Conservation (phyloP, 1,140 invertebrate species). For the Sycophila sp. region DNA sequence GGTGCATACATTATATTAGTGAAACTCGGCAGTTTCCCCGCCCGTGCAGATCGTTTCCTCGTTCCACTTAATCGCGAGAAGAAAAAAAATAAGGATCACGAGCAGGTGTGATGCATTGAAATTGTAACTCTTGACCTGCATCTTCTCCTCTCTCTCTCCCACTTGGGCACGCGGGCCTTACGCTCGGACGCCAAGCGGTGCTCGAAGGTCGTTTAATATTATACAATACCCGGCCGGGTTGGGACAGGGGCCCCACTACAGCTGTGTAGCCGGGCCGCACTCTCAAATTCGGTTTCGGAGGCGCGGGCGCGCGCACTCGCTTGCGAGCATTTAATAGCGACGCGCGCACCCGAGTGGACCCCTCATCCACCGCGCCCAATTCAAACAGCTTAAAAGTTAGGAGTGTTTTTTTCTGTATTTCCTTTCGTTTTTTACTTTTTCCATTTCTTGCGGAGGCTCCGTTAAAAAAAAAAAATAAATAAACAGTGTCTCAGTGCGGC, state of each 20-base stretch:
- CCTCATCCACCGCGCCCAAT: too few species aligned
- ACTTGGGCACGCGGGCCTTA: background rate
- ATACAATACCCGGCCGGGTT: slow-evolving; percentile 11
- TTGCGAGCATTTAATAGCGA: background rate
- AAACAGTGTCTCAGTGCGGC: too few species aligned
- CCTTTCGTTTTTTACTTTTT: too few species aligned
- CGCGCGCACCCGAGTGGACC: background rate
- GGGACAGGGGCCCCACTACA: slow-evolving; percentile 8
- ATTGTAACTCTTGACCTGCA: slow-evolving; percentile 12
- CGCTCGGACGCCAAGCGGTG: background rate
- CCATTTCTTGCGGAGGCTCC: too few species aligned
- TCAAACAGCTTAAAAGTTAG: too few species aligned
- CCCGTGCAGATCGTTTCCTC: too few species aligned
- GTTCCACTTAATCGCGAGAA: too few species aligned
- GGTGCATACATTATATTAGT: too few species aligned
- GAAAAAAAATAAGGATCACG: background rate
- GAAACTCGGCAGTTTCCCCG: too few species aligned
- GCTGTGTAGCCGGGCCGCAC: background rate
- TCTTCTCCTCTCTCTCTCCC: background rate
- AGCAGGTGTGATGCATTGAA: too few species aligned
- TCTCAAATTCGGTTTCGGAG: slow-evolving; percentile 24
- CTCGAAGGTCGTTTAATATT: slow-evolving; percentile 20
- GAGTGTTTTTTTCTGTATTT: too few species aligned
- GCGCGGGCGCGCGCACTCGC: background rate
- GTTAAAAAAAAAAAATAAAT: too few species aligned